Base-by-base conservation (phyloP, 2,113 vertebrate species). In the Rhegmatorhina hoffmannsi region DNA sequence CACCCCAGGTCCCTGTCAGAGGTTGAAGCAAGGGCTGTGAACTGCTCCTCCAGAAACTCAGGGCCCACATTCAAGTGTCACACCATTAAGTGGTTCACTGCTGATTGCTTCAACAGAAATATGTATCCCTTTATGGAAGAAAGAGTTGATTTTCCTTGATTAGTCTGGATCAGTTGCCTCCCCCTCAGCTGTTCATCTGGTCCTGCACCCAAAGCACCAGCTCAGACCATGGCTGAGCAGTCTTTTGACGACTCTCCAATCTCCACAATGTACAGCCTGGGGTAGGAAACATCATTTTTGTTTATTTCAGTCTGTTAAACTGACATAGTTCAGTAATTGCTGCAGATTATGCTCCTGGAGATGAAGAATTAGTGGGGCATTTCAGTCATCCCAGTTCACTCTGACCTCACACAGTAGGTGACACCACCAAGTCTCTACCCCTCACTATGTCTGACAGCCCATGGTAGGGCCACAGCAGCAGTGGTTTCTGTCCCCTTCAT, bases 401-500 rank as follows among this genome's bases (percentile, higher is more conserved):
- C n/a, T 52, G 47, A 26, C 29, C 14, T 17, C 33, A 29, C 0
- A 0, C 23, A 38, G 19, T 28, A 59, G 29, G 23, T 5, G 17
- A 21, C 23, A 11, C 25, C 24, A 4, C 21, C 62, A 4, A 1
- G 43, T 23, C 12, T 24, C 67, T 26, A 5, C 24, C 9, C 33
- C 24, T 83, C 1, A 0, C 34, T 38, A 23, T 1, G 0, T 49
- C 52, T 70, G 50, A n/a, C 49, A 90, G 46, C 26, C 56, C 28
- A 9, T 0, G 0, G 19, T 38, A 43, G 40, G 26, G 17, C 40
- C 47, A 29, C n/a, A 60, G 79, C n/a, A 76, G 29, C n/a, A 34
- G 23, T 8, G 8, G 12, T 13, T 69, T 73, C 43, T 84, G 62
- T 43, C 17, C 34, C 12, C 33, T 73, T 36, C 23, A 31, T 28